Conservation (phyloP, 2,113 vertebrate genomes). For the Gallinago paraguaiae region DNA sequence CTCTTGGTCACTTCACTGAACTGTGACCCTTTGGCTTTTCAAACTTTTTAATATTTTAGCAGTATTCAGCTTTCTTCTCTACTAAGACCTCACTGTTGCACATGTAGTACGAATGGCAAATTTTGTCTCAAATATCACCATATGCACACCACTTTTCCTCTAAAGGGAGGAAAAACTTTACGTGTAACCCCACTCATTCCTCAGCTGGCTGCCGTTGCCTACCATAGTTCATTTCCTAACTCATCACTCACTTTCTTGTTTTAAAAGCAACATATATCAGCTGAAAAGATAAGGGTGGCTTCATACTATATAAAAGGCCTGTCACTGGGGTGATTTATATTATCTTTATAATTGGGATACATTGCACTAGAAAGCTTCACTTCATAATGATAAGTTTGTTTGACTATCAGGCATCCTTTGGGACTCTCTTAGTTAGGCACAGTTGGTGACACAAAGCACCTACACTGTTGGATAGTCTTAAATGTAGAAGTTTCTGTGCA, state of each 20-base stretch:
- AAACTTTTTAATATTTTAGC: neutral
- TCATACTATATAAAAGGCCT: neutral
- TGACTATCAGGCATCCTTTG: neutral
- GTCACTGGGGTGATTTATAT: neutral
- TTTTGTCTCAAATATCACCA: neutral
- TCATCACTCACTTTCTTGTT: neutral
- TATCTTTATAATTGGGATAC: neutral
- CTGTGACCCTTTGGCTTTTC: neutral
- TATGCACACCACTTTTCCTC: neutral
- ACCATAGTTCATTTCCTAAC: neutral
- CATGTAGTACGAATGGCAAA: rapidly evolving
- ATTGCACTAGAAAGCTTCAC: neutral
- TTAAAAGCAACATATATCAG: neutral
- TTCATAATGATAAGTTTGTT: neutral
- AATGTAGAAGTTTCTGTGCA: neutral
- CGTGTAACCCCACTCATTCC: neutral
- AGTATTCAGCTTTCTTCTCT: neutral
- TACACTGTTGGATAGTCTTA: neutral
- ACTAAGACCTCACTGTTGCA: neutral
- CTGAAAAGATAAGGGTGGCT: neutral
- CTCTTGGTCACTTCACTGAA: neutral
- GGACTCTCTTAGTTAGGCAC: neutral
- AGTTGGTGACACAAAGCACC: neutral
- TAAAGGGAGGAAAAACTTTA: neutral
- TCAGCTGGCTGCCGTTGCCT: neutral